These are phyloP conservation scores for Eulemur mongoz DNA, from an alignment of 2,797 vertebrate genomes.

Conservation along the genomic window DNA sequence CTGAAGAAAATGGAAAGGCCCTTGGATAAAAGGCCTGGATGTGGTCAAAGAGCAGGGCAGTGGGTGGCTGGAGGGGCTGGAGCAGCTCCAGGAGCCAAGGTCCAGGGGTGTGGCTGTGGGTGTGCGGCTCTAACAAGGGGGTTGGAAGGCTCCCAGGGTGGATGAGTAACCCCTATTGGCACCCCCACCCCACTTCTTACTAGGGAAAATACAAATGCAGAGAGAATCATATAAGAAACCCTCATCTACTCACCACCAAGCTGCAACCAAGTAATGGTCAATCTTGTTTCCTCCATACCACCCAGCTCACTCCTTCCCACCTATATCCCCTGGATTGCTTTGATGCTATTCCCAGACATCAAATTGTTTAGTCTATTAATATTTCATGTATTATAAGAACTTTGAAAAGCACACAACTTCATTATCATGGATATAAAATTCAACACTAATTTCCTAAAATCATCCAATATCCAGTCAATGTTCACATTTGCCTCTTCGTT, in stretches of 20 bases:
- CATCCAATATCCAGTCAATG: not conserved
- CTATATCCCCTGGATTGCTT: too few relatives aligned
- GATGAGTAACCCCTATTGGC: not conserved
- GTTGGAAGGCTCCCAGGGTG: not conserved
- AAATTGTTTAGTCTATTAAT: not conserved
- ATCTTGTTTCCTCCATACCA: not conserved
- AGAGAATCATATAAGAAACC: not conserved
- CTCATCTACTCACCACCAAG: not conserved
- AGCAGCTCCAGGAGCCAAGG: not conserved
- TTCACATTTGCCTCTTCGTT: not conserved
- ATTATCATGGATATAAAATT: not conserved
- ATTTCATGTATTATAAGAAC: not conserved
- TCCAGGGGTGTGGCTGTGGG: not conserved
- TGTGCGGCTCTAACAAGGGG: too few relatives aligned
- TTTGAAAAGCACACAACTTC: not conserved
- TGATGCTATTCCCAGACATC: not conserved
- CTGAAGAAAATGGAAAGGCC: not conserved
- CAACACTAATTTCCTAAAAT: not conserved
- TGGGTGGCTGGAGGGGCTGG: not conserved
- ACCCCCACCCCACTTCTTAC: not conserved
- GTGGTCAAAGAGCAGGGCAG: not conserved
- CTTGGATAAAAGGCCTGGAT: not conserved
- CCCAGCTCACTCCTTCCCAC: not conserved
- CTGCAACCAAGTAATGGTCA: too few relatives aligned
- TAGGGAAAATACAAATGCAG: not conserved